Conservation (phyloP, 2,797 vertebrate genomes). For the Simalia tracyae region DNA sequence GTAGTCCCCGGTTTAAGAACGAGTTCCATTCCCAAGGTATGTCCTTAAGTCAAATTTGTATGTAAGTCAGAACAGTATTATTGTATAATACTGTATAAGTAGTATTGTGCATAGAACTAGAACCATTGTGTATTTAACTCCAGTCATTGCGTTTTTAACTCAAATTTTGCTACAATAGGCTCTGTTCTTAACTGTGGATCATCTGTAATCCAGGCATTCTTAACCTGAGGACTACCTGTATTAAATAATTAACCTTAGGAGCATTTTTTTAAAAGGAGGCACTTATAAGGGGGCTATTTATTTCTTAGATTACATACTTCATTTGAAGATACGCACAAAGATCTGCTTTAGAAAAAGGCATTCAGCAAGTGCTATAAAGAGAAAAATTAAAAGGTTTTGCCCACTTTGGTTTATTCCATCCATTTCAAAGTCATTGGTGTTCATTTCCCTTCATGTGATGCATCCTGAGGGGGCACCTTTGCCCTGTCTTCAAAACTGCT, state of each 20-base stretch:
- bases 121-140: too few relatives aligned
- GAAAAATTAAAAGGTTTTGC: background rate
- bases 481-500: background rate
- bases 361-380: conserved; percentile 39
- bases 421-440: background rate
- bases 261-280: background rate
- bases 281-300: background rate
- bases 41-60: too few relatives aligned
- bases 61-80: too few relatives aligned
- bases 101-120: too few relatives aligned
- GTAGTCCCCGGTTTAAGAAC: too few relatives aligned
- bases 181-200: too few relatives aligned
- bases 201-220: too few relatives aligned
- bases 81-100: too few relatives aligned
- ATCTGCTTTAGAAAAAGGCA: background rate
- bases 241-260: background rate
- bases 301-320: background rate
- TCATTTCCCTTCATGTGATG: background rate
- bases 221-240: background rate
- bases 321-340: background rate
- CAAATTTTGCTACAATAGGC: too few relatives aligned
- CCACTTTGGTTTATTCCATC: background rate
- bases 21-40: too few relatives aligned
- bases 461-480: background rate
- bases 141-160: too few relatives aligned